Evolutionary conservation across 1,140 invertebrate genomes (phyloP), one percentile per base, ranked within the genome.

Genomic region (Notospermus geniculatus): DNA sequence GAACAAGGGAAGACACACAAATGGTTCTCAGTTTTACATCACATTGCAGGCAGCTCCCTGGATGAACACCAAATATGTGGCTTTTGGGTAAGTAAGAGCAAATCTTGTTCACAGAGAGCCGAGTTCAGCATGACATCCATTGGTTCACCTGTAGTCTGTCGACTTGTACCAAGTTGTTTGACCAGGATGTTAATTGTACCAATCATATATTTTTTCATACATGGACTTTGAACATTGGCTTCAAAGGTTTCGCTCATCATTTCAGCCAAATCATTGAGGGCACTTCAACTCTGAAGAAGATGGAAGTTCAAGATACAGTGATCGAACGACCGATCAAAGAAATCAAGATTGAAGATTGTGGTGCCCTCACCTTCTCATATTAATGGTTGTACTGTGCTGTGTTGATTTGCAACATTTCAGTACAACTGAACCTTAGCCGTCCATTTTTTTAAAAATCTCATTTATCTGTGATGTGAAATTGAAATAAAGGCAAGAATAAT

Each of bases 321-420:
- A 80, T 82, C 61, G 80, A 85, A 60, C 64, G 79, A 70, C 84
- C 84, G 5, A 70, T 77, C 15, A 78, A 79, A 62, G 80, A 83
- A 23, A 77, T 84, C 4, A 71, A 73, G 53, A 80, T 85, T 54
- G 67, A 69, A 23, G 68, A 75, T 50, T 80, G 78, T 70, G 79
- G 79, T 17, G 57, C 71, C 9, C 66, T 70, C 30, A 69, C 63
- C n/a, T 50, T 23, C 46, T 23, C 46, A 23, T 50, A 23, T 50
- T 50, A 50, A n/a, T 43, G n/a, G n/a, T n/a, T n/a, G n/a, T n/a
- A 36, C 32, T 36, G 15, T 36, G 4, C 15, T 36, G 15, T 36
- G 32, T 36, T 36, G n/a, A n/a, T n/a, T n/a, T n/a, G n/a, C n/a
- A n/a, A n/a, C n/a, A n/a, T n/a, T n/a, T n/a, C n/a, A n/a, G n/a